Evolutionary conservation across 2,888 invertebrate genomes (phyloP).

Genomic region (Proisotoma minuta): DNA sequence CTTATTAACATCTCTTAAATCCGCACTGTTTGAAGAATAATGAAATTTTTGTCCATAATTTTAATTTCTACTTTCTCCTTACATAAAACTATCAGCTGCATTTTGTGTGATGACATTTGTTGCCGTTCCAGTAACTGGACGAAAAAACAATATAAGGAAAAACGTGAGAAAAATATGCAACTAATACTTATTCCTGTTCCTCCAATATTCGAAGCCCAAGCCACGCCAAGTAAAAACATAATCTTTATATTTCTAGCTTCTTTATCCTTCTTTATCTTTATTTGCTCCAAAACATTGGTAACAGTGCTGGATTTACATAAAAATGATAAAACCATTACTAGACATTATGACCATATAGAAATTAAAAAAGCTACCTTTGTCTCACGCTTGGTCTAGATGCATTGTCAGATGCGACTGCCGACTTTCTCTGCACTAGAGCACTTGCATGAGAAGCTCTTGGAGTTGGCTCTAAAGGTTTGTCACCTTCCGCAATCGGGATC

Average conservation of each 20-base stretch:
- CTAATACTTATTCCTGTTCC: slow-evolving; percentile 23
- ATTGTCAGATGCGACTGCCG: no score
- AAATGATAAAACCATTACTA: not conserved
- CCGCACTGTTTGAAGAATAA: no score
- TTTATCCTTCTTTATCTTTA: slow-evolving; percentile 5
- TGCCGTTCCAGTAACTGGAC: slow-evolving; percentile 19
- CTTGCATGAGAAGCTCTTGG: no score
- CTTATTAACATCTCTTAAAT: not conserved
- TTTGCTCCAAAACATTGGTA: no score
- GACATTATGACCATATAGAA: no score
- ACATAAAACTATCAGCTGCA: not conserved
- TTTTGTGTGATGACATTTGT: slow-evolving; percentile 25
- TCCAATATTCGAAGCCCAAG: slow-evolving; percentile 43
- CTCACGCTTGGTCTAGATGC: no score
- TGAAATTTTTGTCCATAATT: no score
- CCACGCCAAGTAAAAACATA: slow-evolving; percentile 43
- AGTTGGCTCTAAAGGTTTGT: not conserved
- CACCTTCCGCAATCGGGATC: not conserved
- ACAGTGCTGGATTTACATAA: no score
- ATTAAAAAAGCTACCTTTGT: no score
- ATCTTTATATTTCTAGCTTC: slow-evolving; percentile 32
- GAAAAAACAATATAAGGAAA: not conserved
- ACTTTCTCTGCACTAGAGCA: no score
- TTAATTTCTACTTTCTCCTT: no score
- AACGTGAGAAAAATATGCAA: not conserved